Conservation (phyloP, 1,140 invertebrate genomes). For the Bombus ignitus region DNA sequence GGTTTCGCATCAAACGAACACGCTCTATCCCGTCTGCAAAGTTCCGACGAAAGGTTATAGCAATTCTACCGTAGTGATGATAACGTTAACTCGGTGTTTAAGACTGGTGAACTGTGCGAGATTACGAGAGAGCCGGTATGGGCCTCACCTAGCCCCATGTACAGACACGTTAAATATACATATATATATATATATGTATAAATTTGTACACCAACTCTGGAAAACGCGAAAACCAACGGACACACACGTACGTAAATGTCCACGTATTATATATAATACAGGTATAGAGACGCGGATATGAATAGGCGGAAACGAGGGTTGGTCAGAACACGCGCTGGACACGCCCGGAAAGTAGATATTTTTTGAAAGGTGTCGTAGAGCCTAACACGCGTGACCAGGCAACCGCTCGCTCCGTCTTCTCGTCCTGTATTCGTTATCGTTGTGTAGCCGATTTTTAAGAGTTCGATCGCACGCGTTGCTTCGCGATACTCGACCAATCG, state of each 20-base stretch:
- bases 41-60: conserved; percentile 45
- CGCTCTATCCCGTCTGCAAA: conserved; percentile 2
- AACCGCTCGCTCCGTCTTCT: not conserved
- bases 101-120: conserved; percentile 62
- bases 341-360: conserved; percentile 57
- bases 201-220: conserved; percentile 19
- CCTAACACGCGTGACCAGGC: not conserved
- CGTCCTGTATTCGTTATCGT: conserved; percentile 5
- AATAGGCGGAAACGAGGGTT: conserved; percentile 9
- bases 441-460: not conserved
- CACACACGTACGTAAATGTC: conserved; percentile 20
- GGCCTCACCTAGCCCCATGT: conserved; percentile 48
- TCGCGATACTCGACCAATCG: not conserved
- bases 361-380: conserved; percentile 54
- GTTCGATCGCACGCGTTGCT: not conserved
- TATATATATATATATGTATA: conserved; percentile 31
- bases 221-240: not conserved
- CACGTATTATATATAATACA: conserved; percentile 14
- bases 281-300: conserved; percentile 27
- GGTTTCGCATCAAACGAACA: conserved; percentile 25
- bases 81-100: conserved; percentile 69
- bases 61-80: conserved; percentile 67
- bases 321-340: conserved; percentile 27
- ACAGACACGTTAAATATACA: conserved; percentile 60
- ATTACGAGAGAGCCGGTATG: conserved; percentile 40